These are phyloP conservation scores for Alfaro cultratus DNA, from an alignment of 2,797 vertebrate species.

Conservation along the genomic window DNA sequence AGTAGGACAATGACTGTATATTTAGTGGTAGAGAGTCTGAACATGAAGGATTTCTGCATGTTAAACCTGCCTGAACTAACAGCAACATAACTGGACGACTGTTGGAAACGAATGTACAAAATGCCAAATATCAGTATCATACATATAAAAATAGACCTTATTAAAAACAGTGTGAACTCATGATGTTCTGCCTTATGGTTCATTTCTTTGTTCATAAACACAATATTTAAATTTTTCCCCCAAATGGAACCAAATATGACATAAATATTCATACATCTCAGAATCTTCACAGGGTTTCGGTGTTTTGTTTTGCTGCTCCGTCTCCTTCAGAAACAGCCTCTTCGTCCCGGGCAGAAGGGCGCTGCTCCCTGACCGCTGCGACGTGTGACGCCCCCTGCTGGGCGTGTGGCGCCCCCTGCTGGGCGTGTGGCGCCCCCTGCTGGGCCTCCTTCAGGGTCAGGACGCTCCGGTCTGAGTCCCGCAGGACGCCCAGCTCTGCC, in stretches of 20 bases:
- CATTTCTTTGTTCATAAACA: background rate
- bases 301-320: slow-evolving; percentile 2
- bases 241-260: background rate
- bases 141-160: background rate
- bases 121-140: slow-evolving; percentile 19
- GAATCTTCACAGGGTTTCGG: slow-evolving; percentile 1
- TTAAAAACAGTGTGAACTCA: background rate
- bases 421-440: slow-evolving; percentile 60
- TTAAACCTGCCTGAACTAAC: slow-evolving; percentile 1
- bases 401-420: slow-evolving; percentile 71
- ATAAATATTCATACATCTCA: background rate
- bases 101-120: background rate
- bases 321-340: slow-evolving; percentile 29
- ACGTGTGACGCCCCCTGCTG: slow-evolving; percentile 68
- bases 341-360: fast-evolving
- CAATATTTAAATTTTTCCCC: background rate
- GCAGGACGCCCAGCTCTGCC: slow-evolving; percentile 85
- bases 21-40: background rate
- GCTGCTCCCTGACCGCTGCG: background rate
- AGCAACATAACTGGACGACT: background rate
- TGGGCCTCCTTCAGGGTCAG: slow-evolving; percentile 85
- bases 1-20: no score
- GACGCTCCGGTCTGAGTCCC: slow-evolving; percentile 77
- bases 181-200: slow-evolving; percentile 20
- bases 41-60: slow-evolving; percentile 35